Base-by-base conservation (phyloP, 2,888 invertebrate species). In the Cephus sareptanus region DNA sequence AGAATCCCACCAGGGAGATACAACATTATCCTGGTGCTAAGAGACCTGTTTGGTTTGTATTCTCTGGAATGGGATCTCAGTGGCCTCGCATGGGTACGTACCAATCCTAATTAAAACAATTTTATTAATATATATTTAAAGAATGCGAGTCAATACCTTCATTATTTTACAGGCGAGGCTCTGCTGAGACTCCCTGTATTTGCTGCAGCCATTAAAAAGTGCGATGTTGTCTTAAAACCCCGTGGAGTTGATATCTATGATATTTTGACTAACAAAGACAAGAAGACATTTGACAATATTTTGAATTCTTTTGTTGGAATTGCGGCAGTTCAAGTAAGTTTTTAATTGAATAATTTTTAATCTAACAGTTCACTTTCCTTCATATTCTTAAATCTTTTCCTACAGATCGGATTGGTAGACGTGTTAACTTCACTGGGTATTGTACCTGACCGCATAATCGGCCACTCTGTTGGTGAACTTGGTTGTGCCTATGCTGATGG, bases 401-500 rank as follows among this genome's bases (percentile, higher is more conserved):
- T 81, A 35, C 35, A 91, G 94, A 94, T 95, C 76, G 95, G 94
- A 31, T 89, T 95, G 33, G 93, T 94, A 3, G 96, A 96, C 87
- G 89, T 95, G 31, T 90, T 96, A 30, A 90, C 86, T 74, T 90
- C 92, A 9, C 85, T 94, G 23, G 95, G 94, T n/a, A 92, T 96
- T 23, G 91, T 92, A 69, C 95, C 96, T 1, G 96, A 96, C 90
- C 94, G 95, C 23, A 94, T 96, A 79, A 94, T 96, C 79, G 98
- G 99, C 2, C 98, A 98, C 92, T 98, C 98, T 12, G 97, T 98
- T 0, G 99, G 99, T 34, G 99, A 99, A 91, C 93, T 99, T 11
- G 98, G 97, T 1, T 98, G 99, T 91, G 98, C 97, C 0, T 99
- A 99, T 92, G 98, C 98, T 3, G 99, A 99, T 90, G 97, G 97